Percentiles rank a stretch among this genome's conserved stretches.
phyloP scores from a whole-genome alignment of 2,888 invertebrate genomes.

The Athalia rosae region DNA sequence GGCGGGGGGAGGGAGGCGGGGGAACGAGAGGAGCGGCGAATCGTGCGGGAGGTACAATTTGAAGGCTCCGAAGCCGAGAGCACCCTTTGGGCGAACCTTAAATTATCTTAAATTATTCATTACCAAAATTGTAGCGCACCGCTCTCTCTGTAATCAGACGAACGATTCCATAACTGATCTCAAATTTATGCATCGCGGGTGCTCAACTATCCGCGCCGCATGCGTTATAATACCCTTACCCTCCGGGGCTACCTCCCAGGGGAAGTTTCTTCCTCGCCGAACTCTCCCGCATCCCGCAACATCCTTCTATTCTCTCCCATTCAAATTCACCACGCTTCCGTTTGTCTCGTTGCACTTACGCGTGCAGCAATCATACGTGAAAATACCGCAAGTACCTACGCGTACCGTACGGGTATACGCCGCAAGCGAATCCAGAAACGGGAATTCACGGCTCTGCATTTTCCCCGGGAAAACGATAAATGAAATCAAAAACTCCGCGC shows the following conservation, averaged over 20 bases:
- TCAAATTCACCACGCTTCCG: no score
- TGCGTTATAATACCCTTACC: conserved; percentile 24
- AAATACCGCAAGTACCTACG: no score
- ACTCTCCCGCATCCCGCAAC: not conserved
- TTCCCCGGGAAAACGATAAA: no score
- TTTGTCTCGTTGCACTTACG: no score
- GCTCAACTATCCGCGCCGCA: conserved; percentile 10
- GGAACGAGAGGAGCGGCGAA: conserved; percentile 52
- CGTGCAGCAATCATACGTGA: no score
- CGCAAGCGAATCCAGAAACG: no score
- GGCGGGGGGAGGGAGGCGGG: no score
- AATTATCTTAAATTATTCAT: conserved; percentile 67
- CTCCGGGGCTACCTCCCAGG: conserved; percentile 3
- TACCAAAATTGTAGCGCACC: conserved; percentile 62
- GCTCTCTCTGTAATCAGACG: conserved; percentile 55
- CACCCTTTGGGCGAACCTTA: conserved; percentile 63
- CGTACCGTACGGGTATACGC: no score
- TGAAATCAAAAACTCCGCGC: no score
- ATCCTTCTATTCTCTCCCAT: no score
- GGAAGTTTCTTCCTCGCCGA: not conserved
- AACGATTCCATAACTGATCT: conserved; percentile 45
- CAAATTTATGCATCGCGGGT: conserved; percentile 40
- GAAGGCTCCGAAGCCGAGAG: conserved; percentile 60
- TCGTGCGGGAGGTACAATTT: conserved; percentile 61
- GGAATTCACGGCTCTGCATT: no score